Conservation (phyloP, 2,888 invertebrate species). For the Matsumyia berberina region DNA sequence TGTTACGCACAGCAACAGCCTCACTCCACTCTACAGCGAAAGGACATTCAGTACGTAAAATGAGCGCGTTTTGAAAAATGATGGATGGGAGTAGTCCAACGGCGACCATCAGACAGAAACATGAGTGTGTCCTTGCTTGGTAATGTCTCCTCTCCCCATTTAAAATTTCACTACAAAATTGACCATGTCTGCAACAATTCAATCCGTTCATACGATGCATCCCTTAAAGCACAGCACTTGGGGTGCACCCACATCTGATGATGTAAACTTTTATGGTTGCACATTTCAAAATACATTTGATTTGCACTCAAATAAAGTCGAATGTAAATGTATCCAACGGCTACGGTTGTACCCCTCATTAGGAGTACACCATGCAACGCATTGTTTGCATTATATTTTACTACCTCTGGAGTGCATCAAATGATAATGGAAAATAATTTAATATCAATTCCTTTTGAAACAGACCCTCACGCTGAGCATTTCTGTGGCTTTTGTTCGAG, state of each 20-base stretch:
- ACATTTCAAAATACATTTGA: slow-evolving; percentile 69
- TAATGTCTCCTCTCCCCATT: too few species aligned
- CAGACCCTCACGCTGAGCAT: slow-evolving; percentile 9
- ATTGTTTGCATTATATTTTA: slow-evolving; percentile 75
- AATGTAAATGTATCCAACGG: slow-evolving; percentile 62
- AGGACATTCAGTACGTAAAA: too few species aligned
- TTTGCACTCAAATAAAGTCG: slow-evolving; percentile 71
- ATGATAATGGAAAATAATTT: slow-evolving; percentile 77
- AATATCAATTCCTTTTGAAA: slow-evolving; percentile 70
- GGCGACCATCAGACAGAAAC: too few species aligned
- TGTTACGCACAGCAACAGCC: too few species aligned
- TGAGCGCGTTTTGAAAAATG: not conserved
- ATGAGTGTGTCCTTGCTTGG: too few species aligned
- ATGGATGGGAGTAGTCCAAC: too few species aligned
- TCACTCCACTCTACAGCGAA: too few species aligned
- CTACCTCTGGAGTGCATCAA: slow-evolving; percentile 72
- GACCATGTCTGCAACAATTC: not conserved
- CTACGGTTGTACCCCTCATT: slow-evolving; percentile 51
- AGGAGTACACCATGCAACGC: slow-evolving; percentile 61
- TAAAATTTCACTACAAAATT: not conserved
- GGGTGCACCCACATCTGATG: not conserved
- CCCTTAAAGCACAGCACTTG: not conserved
- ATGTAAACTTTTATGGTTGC: slow-evolving; percentile 68
- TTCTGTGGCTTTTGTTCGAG: slow-evolving; percentile 62
- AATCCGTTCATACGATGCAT: slow-evolving; percentile 23